phyloP scores from a whole-genome alignment of 2,797 vertebrate species.

The Hemibagrus guttatus region DNA sequence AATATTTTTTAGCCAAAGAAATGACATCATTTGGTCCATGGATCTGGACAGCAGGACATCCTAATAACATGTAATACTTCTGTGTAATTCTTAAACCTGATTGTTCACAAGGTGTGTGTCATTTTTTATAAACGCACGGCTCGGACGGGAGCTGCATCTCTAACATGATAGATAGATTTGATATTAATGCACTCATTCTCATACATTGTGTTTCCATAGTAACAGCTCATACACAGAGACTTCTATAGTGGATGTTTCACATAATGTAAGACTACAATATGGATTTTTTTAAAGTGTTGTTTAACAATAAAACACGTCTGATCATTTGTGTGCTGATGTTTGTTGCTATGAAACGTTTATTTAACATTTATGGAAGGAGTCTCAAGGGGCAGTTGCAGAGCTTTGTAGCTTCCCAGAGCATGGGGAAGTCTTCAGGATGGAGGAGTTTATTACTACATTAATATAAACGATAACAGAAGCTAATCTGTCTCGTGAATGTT shows the following conservation, averaged over 20 bases:
- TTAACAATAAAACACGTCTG: neutral
- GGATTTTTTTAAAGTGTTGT: neutral
- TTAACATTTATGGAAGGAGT: neutral
- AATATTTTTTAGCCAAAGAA: neutral
- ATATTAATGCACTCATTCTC: neutral
- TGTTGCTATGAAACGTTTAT: neutral
- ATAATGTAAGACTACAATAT: neutral
- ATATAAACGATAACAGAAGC: neutral
- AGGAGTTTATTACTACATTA: neutral
- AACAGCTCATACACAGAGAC: neutral
- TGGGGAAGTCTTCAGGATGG: neutral
- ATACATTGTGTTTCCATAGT: neutral
- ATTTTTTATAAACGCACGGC: neutral
- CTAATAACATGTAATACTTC: neutral
- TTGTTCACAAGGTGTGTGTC: neutral
- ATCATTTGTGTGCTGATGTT: neutral
- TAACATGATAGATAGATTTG: neutral
- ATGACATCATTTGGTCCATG: neutral
- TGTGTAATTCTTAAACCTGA: neutral
- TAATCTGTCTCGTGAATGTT: neutral
- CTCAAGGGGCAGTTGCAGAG: neutral
- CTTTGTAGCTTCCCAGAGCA: neutral
- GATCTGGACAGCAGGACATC: neutral
- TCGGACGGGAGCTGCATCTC: neutral
- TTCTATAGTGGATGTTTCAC: neutral